Evolutionary conservation across 2,797 vertebrate species (phyloP).

Genomic region (Fundulus diaphanus): DNA sequence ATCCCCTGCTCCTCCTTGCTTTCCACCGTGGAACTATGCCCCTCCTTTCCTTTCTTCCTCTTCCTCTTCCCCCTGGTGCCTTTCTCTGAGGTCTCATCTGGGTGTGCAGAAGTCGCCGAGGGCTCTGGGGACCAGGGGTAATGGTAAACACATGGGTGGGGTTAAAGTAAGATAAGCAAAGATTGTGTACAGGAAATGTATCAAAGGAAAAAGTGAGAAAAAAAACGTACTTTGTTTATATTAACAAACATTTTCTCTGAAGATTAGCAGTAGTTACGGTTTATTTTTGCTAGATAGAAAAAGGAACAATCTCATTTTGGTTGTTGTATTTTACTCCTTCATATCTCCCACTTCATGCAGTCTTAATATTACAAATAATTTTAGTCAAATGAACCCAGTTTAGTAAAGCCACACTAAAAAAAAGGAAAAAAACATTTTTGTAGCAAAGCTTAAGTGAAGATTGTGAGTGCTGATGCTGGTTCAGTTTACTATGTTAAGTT

Average conservation of each 20-base stretch:
- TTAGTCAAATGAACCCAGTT: no score
- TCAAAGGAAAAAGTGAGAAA: slow-evolving; percentile 18
- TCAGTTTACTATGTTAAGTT: no score
- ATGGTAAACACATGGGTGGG: slow-evolving; percentile 24
- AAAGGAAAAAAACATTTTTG: no score
- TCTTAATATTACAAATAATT: neutral
- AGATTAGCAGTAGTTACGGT: neutral
- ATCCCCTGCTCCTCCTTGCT: slow-evolving; percentile 71
- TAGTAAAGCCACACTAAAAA: neutral
- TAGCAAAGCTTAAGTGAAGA: no score
- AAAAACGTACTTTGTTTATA: neutral
- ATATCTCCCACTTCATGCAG: slow-evolving; percentile 1
- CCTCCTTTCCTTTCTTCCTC: slow-evolving; percentile 78
- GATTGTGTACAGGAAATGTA: slow-evolving; percentile 30
- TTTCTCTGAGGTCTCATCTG: slow-evolving; percentile 58
- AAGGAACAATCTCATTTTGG: neutral
- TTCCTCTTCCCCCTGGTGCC: slow-evolving; percentile 74
- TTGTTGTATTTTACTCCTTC: neutral
- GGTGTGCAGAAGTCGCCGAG: slow-evolving; percentile 34
- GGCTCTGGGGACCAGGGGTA: slow-evolving; percentile 54
- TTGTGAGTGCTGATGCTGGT: no score
- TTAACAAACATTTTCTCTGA: slow-evolving; percentile 3
- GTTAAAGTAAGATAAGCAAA: slow-evolving; percentile 36
- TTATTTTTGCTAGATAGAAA: neutral
- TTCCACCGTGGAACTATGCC: slow-evolving; percentile 61